These are phyloP conservation scores for Lepilemur ruficaudatus DNA, from an alignment of 2,797 vertebrate genomes.

Conservation along the genomic window DNA sequence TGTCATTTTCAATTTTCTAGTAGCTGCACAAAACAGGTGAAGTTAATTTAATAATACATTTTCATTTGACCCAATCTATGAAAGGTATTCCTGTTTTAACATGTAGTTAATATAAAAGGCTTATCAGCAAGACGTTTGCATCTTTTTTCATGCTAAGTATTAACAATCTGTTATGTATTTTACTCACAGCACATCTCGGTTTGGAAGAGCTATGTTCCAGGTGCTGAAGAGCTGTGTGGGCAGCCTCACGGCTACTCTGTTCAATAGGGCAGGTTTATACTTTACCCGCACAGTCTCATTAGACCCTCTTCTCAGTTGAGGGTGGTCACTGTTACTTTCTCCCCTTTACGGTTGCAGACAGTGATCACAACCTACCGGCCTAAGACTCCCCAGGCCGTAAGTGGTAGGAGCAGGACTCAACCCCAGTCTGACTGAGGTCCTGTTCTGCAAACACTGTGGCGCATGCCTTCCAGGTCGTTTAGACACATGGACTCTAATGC, in stretches of 20 bases:
- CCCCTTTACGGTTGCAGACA: background rate
- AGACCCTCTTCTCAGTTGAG: background rate
- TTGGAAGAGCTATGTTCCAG: background rate
- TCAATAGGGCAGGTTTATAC: background rate
- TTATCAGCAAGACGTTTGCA: background rate
- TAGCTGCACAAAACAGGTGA: background rate
- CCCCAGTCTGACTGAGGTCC: background rate
- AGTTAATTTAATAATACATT: background rate
- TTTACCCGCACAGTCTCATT: background rate
- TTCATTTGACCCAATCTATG: background rate
- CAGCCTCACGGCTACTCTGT: background rate
- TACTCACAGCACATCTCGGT: background rate
- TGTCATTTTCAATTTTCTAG: background rate
- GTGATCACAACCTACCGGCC: background rate
- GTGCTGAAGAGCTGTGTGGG: background rate
- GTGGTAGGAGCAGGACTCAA: background rate
- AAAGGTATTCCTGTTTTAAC: background rate
- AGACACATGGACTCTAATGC: background rate
- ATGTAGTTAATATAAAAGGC: background rate
- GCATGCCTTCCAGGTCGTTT: background rate
- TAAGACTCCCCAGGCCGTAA: background rate
- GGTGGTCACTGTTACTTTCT: background rate
- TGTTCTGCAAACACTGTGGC: background rate
- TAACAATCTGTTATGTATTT: background rate
- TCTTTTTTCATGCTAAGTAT: background rate